Evolutionary conservation across 1,140 invertebrate species (phyloP).

Genomic region (Diuraphis noxia): DNA sequence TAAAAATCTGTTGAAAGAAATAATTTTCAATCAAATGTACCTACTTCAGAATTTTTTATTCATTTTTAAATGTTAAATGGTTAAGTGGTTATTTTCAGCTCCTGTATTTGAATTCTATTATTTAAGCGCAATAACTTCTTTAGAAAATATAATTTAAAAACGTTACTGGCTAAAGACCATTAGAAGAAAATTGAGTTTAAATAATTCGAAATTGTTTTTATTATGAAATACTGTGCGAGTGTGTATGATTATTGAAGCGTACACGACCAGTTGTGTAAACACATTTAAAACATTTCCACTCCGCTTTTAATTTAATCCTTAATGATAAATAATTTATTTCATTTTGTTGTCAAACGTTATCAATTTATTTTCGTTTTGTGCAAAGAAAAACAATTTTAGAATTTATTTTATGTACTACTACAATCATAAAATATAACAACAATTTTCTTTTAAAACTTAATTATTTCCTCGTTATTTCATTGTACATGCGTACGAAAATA

Average conservation of each 20-base stretch:
- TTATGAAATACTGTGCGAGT: background rate
- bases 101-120: background rate
- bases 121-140: background rate
- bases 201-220: background rate
- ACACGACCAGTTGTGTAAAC: background rate
- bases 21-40: background rate
- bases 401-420: background rate
- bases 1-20: background rate
- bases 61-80: background rate
- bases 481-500: background rate
- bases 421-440: background rate
- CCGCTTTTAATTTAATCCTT: background rate
- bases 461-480: background rate
- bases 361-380: background rate
- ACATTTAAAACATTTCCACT: background rate
- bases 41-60: background rate
- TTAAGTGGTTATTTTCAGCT: background rate
- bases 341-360: background rate
- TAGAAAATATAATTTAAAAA: slow-evolving; percentile 1
- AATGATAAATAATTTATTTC: background rate
- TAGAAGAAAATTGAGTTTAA: background rate
- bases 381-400: background rate
- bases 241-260: background rate
- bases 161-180: background rate
- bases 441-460: background rate